Evolutionary conservation across 2,888 invertebrate species (phyloP).

Genomic region (Eupithecia tripunctaria): DNA sequence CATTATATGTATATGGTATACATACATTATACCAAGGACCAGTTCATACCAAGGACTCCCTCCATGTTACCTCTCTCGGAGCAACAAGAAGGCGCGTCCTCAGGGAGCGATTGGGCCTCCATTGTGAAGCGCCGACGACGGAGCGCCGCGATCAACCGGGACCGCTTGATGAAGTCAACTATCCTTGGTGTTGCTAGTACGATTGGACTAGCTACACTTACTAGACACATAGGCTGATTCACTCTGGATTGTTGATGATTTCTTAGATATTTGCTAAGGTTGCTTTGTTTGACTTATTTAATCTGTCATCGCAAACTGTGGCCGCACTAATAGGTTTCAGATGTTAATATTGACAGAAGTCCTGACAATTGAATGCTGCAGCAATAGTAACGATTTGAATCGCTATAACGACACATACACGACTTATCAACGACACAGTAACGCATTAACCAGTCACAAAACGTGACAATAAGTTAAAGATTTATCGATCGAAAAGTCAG

Average conservation of each 20-base stretch:
- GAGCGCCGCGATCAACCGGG: neutral
- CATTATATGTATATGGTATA: too few species aligned
- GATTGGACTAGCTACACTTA: neutral
- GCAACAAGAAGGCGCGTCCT: conserved; percentile 24
- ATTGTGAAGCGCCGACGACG: conserved; percentile 38
- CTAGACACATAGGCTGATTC: neutral
- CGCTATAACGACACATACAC: neutral
- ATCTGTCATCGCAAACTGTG: neutral
- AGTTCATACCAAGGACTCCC: neutral
- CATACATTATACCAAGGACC: too few species aligned
- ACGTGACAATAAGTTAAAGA: neutral
- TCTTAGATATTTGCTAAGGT: neutral
- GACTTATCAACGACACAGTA: neutral
- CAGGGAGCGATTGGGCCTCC: conserved; percentile 34
- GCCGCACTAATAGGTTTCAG: neutral
- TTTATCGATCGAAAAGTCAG: neutral
- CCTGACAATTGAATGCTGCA: neutral
- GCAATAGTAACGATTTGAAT: neutral
- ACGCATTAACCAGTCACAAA: neutral
- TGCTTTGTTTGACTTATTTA: neutral
- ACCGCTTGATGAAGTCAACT: neutral
- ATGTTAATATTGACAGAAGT: neutral
- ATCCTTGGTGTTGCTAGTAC: neutral
- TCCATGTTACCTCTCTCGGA: neutral
- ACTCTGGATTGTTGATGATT: neutral